Evolutionary conservation across 2,888 invertebrate species (phyloP).

Genomic region (Cheilosia impressa): DNA sequence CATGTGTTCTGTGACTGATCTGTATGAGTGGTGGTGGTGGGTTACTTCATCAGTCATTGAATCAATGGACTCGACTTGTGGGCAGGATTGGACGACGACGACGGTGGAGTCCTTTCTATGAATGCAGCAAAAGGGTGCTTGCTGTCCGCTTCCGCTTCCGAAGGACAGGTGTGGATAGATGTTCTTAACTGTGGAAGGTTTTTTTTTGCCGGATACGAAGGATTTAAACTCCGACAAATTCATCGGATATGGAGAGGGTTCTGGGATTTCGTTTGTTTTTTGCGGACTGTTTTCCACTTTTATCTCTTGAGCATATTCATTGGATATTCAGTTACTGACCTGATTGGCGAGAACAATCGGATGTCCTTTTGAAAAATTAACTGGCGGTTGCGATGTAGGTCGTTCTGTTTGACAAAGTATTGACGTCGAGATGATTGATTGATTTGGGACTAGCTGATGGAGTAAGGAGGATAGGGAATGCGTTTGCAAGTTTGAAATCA

Average conservation of each 20-base stretch:
- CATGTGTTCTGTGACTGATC: constrained; percentile 1
- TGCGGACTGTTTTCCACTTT: neutral
- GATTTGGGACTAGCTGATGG: neutral
- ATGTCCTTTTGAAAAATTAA: constrained; percentile 41
- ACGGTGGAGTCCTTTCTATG: constrained; percentile 42
- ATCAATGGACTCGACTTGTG: constrained; percentile 43
- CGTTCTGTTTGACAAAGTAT: constrained; percentile 57
- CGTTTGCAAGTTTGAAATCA: too few species aligned
- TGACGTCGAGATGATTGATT: constrained; percentile 46
- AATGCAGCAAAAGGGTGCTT: constrained; percentile 32
- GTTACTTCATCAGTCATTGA: constrained; percentile 55
- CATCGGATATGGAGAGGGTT: constrained; percentile 29
- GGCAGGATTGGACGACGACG: constrained; percentile 10
- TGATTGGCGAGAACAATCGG: constrained; percentile 61
- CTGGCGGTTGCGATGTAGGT: constrained; percentile 15
- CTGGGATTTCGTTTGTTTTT: neutral
- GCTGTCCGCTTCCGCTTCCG: constrained; percentile 19
- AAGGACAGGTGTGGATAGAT: constrained; percentile 49
- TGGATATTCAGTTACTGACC: constrained; percentile 32
- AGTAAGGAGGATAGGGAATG: too few species aligned
- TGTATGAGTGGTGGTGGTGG: constrained; percentile 5
- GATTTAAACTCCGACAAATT: constrained; percentile 46
- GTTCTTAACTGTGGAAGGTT: constrained; percentile 11
- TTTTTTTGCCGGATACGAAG: constrained; percentile 19
- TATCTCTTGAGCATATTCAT: constrained; percentile 30